Evolutionary conservation across 2,113 vertebrate genomes (phyloP).

Genomic region (Podocnemis expansa): DNA sequence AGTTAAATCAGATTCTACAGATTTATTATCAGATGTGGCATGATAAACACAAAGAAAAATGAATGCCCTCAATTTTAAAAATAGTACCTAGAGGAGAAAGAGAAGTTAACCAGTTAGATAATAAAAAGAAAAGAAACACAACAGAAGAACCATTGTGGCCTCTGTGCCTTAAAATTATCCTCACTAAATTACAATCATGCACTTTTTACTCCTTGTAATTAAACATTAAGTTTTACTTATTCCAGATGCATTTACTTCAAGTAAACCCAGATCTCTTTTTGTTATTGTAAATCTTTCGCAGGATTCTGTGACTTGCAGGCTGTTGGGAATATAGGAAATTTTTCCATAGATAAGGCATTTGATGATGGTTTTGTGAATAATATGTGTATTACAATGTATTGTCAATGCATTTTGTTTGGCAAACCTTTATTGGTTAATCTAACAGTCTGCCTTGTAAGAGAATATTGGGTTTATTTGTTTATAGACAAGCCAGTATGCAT

Average conservation of each 20-base stretch:
- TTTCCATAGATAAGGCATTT: conserved; percentile 4
- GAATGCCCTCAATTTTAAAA: conserved; percentile 66
- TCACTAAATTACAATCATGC: conserved; percentile 79
- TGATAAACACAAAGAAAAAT: conserved; percentile 52
- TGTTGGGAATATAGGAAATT: not conserved
- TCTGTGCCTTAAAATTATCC: conserved; percentile 83
- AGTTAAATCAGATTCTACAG: conserved; percentile 26
- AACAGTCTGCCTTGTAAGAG: not conserved
- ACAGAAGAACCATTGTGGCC: conserved; percentile 32
- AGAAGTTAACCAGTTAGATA: conserved; percentile 57
- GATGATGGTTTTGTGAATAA: not conserved
- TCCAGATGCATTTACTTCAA: conserved; percentile 82
- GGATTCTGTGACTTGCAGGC: conserved; percentile 59
- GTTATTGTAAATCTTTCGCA: conserved; percentile 70
- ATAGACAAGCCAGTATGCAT: not conserved
- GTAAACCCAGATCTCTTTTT: conserved; percentile 65
- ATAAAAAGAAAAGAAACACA: conserved; percentile 52
- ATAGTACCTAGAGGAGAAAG: conserved; percentile 27
- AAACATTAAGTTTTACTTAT: conserved; percentile 83
- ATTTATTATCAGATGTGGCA: conserved; percentile 57
- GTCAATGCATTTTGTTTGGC: not conserved
- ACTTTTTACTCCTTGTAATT: conserved; percentile 84
- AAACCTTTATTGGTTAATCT: not conserved
- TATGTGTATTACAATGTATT: conserved; percentile 12
- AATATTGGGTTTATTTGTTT: accelerated